A percentile compares a stretch with the other conserved stretches of the same genome.
Conservation (phyloP, 2,113 vertebrate genomes). For the Oriolus oriolus region DNA sequence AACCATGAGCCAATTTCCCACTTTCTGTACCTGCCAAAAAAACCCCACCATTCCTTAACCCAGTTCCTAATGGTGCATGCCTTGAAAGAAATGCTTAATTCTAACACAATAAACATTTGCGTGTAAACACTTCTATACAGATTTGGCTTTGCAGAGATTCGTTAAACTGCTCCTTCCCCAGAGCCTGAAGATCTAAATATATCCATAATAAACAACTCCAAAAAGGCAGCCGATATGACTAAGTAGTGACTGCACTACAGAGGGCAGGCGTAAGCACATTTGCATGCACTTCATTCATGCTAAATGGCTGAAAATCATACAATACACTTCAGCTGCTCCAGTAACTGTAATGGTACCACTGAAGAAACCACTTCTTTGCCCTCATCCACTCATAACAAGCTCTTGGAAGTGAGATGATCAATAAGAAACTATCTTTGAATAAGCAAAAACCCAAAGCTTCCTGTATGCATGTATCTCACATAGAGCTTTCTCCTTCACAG, state of each 20-base stretch:
- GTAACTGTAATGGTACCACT: neutral
- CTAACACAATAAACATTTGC: neutral
- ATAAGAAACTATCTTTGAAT: neutral
- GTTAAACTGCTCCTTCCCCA: neutral
- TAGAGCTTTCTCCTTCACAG: neutral
- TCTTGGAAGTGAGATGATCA: neutral
- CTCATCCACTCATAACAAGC: neutral
- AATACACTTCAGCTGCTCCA: neutral
- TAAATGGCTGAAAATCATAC: conserved; percentile 20
- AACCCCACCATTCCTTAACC: neutral
- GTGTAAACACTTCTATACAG: neutral
- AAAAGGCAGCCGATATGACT: conserved; percentile 28
- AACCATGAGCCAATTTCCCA: neutral
- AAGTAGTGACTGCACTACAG: conserved; percentile 55
- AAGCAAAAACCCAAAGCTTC: conserved; percentile 29
- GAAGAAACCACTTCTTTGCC: conserved; percentile 15
- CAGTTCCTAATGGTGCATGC: neutral
- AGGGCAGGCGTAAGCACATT: conserved; percentile 65
- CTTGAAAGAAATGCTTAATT: neutral
- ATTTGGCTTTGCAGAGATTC: neutral
- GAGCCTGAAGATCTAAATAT: conserved; percentile 3
- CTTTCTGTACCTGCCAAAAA: neutral
- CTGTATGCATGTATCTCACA: neutral
- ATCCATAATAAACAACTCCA: conserved; percentile 37
- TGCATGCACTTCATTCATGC: conserved; percentile 54